Conservation (phyloP, 2,888 invertebrate genomes). For the Linnaemya vulpina region DNA sequence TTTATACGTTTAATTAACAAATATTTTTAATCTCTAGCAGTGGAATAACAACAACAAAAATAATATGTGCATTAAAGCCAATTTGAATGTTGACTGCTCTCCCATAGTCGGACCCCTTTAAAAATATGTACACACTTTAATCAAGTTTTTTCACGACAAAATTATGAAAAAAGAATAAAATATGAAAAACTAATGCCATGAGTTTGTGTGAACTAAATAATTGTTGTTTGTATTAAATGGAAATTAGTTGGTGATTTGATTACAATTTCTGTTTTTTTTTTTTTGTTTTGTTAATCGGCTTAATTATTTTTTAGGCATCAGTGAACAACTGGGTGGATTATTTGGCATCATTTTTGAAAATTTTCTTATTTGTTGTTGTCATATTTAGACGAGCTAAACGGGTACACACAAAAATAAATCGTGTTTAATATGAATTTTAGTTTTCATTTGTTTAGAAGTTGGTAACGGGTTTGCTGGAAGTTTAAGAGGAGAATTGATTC, state of each 20-base stretch:
- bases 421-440: not conserved
- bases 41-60: not conserved
- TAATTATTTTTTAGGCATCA: slow-evolving; percentile 69
- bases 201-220: slow-evolving; percentile 44
- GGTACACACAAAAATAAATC: not conserved
- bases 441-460: slow-evolving; percentile 27
- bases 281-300: slow-evolving; percentile 67
- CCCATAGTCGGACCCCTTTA: not conserved
- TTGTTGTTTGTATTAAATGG: slow-evolving; percentile 38
- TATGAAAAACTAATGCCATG: not conserved
- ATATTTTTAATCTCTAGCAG: slow-evolving; percentile 51
- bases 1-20: slow-evolving; percentile 69
- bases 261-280: too few relatives aligned
- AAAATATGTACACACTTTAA: slow-evolving; percentile 20
- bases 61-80: slow-evolving; percentile 35
- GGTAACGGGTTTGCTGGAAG: slow-evolving; percentile 25
- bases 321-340: slow-evolving; percentile 69
- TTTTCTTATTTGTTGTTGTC: slow-evolving; percentile 54
- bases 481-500: not conserved
- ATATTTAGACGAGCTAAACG: slow-evolving; percentile 22
- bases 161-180: too few relatives aligned
- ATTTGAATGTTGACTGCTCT: slow-evolving; percentile 25
- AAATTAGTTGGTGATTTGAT: slow-evolving; percentile 58
- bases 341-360: slow-evolving; percentile 61
- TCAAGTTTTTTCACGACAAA: slow-evolving; percentile 36